phyloP scores from a whole-genome alignment of 1,140 invertebrate species.

The Lutraria rhynchaena region DNA sequence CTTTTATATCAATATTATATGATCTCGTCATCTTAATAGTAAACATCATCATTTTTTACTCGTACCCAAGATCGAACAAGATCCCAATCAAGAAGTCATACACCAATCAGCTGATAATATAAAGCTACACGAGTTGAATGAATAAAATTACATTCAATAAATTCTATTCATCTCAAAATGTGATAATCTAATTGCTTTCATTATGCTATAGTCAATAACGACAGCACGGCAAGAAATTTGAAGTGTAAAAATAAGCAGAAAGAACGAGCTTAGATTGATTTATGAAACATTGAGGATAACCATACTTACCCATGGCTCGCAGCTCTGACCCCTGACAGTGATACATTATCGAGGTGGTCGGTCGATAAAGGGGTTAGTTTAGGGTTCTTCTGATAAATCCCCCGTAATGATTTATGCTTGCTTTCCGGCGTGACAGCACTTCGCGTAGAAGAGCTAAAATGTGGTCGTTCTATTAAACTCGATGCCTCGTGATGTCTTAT shows the following conservation, averaged over 20 bases:
- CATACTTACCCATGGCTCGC: slow-evolving; percentile 29
- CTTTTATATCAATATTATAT: no score
- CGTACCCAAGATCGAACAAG: no score
- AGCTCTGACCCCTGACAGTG: slow-evolving; percentile 22
- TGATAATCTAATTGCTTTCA: no score
- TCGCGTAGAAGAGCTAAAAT: background rate
- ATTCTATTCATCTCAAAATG: no score
- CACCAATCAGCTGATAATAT: no score
- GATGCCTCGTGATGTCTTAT: background rate
- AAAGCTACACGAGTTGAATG: no score
- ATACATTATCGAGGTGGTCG: slow-evolving; percentile 50
- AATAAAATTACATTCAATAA: no score
- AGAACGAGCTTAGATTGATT: no score
- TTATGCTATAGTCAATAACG: no score
- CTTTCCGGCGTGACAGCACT: slow-evolving; percentile 40
- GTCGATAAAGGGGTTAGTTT: slow-evolving; percentile 40
- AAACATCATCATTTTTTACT: no score
- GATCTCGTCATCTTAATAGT: no score
- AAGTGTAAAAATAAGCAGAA: background rate
- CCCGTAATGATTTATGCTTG: slow-evolving; percentile 19
- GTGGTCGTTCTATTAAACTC: slow-evolving; percentile 11
- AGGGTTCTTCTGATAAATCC: slow-evolving; percentile 56
- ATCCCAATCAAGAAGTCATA: no score
- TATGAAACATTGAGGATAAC: background rate
- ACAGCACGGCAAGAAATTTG: background rate